Percentiles rank a stretch among this genome's conserved stretches.
Conservation (phyloP, 2,888 invertebrate genomes). For the Acleris cristana region DNA sequence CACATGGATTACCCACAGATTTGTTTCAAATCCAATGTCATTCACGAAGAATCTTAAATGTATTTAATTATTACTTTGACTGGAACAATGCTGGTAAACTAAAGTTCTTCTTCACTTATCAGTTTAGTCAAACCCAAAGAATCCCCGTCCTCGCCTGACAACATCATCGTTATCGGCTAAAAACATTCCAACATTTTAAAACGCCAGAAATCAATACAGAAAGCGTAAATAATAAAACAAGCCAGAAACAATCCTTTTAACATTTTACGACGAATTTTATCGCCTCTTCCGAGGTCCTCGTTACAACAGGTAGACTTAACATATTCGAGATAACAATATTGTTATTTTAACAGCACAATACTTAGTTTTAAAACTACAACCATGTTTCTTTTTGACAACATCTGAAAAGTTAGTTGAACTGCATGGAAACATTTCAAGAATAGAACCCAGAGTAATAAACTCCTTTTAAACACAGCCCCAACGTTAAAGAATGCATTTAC, state of each 20-base stretch:
- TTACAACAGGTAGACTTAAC: conserved; percentile 15
- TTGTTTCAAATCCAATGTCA: no score
- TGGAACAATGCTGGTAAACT: no score
- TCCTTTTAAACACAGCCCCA: conserved; percentile 1
- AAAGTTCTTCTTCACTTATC: no score
- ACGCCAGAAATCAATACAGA: conserved; percentile 13
- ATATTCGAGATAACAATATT: conserved; percentile 29
- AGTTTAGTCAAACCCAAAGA: no score
- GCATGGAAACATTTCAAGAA: neutral
- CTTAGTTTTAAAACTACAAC: conserved; percentile 5
- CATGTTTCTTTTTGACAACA: conserved; percentile 6
- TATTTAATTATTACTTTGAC: no score
- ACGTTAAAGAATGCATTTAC: conserved; percentile 18
- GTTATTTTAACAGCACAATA: conserved; percentile 4
- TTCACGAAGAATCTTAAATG: no score
- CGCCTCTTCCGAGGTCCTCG: conserved; percentile 9
- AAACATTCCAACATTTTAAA: conserved; percentile 15
- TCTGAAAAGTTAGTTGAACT: conserved; percentile 10
- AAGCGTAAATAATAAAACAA: conserved; percentile 11
- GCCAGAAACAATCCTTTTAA: conserved; percentile 29
- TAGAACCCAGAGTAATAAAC: conserved; percentile 6
- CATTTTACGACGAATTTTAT: conserved; percentile 31
- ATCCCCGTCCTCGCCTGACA: neutral
- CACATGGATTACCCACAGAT: no score
- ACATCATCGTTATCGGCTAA: conserved; percentile 8